A percentile compares a stretch with the other conserved stretches of the same genome.
Evolutionary conservation across 1,140 invertebrate species (phyloP).

Genomic region (Metaphire vulgaris): DNA sequence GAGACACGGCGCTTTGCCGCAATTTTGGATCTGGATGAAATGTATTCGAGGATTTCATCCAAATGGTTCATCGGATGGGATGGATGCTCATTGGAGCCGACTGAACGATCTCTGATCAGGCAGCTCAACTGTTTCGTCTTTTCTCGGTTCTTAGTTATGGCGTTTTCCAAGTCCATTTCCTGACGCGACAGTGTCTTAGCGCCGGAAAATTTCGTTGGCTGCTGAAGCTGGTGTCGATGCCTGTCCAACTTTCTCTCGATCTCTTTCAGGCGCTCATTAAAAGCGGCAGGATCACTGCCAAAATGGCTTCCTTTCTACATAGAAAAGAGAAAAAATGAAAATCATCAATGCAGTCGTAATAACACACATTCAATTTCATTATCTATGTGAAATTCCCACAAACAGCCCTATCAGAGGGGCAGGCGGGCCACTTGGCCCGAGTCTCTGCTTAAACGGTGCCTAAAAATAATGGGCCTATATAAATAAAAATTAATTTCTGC

Average conservation of each 20-base stretch:
- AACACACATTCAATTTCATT: too few relatives aligned
- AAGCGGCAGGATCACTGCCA: constrained; percentile 32
- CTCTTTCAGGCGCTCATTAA: constrained; percentile 31
- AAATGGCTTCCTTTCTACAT: constrained; percentile 1
- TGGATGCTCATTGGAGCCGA: neutral
- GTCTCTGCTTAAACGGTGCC: too few relatives aligned
- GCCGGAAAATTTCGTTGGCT: constrained; percentile 35
- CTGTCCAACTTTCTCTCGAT: constrained; percentile 39
- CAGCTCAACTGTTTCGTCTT: constrained; percentile 24
- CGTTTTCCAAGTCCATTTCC: constrained; percentile 41
- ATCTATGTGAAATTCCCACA: too few relatives aligned
- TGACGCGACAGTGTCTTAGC: constrained; percentile 35
- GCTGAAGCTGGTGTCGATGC: constrained; percentile 29
- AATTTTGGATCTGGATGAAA: neutral
- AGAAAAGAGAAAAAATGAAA: neutral
- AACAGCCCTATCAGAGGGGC: too few relatives aligned
- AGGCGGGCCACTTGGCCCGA: too few relatives aligned
- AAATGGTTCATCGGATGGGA: constrained; percentile 17
- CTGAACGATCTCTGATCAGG: neutral
- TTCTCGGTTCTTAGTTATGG: constrained; percentile 31
- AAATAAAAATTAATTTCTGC: too few relatives aligned
- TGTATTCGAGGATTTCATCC: constrained; percentile 17
- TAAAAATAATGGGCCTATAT: too few relatives aligned
- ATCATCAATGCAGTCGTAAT: too few relatives aligned
- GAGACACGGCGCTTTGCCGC: neutral